A percentile compares a stretch with the other conserved stretches of the same genome.
Conservation (phyloP, 2,888 invertebrate species). For the Polylopha cassiicola region DNA sequence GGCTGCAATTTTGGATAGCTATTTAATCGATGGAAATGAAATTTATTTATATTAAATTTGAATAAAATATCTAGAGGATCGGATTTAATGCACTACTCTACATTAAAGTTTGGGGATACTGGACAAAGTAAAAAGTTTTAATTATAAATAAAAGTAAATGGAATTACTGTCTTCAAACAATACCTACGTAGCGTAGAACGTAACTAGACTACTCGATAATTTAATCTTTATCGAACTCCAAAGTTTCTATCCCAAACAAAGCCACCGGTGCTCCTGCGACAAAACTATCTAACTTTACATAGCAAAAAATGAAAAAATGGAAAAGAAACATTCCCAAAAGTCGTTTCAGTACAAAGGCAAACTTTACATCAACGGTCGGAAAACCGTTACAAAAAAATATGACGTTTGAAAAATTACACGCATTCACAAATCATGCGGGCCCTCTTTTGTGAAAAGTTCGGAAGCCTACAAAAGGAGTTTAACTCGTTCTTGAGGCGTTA, state of each 20-base stretch:
- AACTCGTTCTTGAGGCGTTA: conserved; percentile 63
- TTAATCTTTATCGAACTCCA: conserved; percentile 39
- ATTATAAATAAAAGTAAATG: conserved; percentile 3
- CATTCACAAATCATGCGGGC: conserved; percentile 74
- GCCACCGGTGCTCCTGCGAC: conserved; percentile 47
- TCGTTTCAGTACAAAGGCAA: conserved; percentile 64
- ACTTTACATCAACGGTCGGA: conserved; percentile 65
- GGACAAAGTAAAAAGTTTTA: no score
- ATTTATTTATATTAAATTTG: no score
- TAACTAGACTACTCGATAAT: conserved; percentile 3
- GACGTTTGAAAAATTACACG: conserved; percentile 77
- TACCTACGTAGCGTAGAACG: no score
- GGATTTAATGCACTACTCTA: no score
- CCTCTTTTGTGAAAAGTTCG: conserved; percentile 70
- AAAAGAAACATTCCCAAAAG: conserved; percentile 60
- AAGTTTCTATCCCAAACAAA: conserved; percentile 48
- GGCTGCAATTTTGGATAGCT: no score
- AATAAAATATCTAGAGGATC: no score
- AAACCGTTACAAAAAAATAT: conserved; percentile 71
- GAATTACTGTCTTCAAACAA: no score
- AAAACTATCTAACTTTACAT: conserved; percentile 60
- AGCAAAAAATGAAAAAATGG: conserved; percentile 56
- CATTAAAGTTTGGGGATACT: no score
- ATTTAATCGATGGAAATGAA: no score
- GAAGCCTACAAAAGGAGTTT: conserved; percentile 61